Percentiles rank a stretch among this genome's conserved stretches.
Conservation (phyloP, 1,140 invertebrate species). For the Phenacoccus solenopsis region DNA sequence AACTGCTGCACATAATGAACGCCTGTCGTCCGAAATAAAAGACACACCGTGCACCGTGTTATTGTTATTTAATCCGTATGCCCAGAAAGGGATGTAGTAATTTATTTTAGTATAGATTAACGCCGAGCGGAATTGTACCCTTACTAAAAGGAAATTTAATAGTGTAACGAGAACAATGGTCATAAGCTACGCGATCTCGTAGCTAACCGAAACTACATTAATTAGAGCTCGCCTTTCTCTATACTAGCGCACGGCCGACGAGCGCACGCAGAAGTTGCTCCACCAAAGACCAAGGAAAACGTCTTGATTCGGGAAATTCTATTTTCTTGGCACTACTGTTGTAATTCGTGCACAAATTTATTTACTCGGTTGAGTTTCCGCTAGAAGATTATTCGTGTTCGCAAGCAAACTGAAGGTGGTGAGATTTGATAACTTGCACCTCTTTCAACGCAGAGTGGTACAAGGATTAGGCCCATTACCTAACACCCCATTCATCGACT, state of each 20-base stretch:
- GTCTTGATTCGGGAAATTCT: slow-evolving; percentile 15
- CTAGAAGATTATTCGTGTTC: no score
- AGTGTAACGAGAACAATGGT: slow-evolving; percentile 13
- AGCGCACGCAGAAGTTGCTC: neutral
- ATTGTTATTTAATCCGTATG: slow-evolving; percentile 13
- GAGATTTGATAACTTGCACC: no score
- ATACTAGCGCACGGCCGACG: neutral
- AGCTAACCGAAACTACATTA: slow-evolving; percentile 14
- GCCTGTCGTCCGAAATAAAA: neutral
- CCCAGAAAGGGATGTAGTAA: slow-evolving; percentile 11
- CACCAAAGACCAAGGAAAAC: neutral
- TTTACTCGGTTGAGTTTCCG: neutral
- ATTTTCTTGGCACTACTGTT: neutral
- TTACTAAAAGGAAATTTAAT: slow-evolving; percentile 17
- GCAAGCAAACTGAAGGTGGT: no score
- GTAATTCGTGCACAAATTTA: neutral
- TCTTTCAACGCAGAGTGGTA: no score
- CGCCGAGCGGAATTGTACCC: neutral
- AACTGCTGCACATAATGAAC: no score
- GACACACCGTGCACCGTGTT: neutral
- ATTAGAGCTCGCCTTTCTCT: slow-evolving; percentile 5
- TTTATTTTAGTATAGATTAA: slow-evolving; percentile 17
- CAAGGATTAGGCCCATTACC: no score
- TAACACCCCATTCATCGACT: no score
- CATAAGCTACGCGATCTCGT: slow-evolving; percentile 3